Evolutionary conservation across 2,888 invertebrate genomes (phyloP).

Genomic region (Caradrina kadenii): DNA sequence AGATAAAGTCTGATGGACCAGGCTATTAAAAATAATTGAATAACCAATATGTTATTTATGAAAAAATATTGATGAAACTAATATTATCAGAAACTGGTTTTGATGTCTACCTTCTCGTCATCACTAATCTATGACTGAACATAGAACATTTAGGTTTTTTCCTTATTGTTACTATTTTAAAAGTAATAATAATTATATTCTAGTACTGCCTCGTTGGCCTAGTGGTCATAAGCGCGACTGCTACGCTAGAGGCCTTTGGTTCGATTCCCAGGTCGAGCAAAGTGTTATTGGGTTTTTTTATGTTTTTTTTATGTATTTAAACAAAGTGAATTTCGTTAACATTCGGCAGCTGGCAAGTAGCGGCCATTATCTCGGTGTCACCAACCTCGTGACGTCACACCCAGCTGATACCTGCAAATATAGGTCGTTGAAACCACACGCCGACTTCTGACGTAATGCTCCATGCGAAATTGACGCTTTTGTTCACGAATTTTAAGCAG

Average conservation of each 20-base stretch:
- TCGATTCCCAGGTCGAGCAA: no score
- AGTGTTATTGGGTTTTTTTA: no score
- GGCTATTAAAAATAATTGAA: conserved; percentile 24
- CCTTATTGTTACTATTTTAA: not conserved
- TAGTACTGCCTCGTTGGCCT: no score
- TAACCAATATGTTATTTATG: not conserved
- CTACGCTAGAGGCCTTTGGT: no score
- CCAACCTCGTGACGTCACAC: conserved; percentile 80
- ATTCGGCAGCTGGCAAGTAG: conserved; percentile 49
- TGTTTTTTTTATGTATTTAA: no score
- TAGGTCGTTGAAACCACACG: conserved; percentile 65
- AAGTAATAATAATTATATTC: no score
- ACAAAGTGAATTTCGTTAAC: conserved; percentile 37
- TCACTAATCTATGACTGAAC: no score
- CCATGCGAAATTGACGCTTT: conserved; percentile 43
- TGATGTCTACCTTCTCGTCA: not conserved
- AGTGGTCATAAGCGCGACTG: no score
- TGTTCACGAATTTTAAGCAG: conserved; percentile 14
- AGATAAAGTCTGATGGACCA: not conserved
- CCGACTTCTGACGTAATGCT: conserved; percentile 53
- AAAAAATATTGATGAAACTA: conserved; percentile 7
- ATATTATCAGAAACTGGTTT: conserved; percentile 7
- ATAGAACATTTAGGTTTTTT: not conserved
- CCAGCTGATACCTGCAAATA: conserved; percentile 78
- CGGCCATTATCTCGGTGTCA: conserved; percentile 71